Conservation (phyloP, 2,797 vertebrate genomes). For the Leptodactylus fallax region DNA sequence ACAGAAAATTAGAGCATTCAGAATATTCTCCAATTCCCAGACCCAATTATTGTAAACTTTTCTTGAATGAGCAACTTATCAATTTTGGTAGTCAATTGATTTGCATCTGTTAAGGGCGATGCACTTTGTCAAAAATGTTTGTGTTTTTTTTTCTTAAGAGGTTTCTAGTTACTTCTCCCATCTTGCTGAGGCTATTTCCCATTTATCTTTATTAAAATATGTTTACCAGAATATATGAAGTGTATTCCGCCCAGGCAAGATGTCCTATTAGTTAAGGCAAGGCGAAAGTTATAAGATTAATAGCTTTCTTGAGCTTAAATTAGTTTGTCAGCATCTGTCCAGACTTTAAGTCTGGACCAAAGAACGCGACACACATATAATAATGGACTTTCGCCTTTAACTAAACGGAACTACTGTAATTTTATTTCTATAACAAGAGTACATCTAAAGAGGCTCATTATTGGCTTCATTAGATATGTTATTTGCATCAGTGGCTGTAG, state of each 20-base stretch:
- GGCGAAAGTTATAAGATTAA: slow-evolving; percentile 81
- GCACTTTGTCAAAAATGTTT: slow-evolving; percentile 37
- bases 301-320: slow-evolving; percentile 80
- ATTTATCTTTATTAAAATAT: slow-evolving; percentile 82
- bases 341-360: slow-evolving; percentile 70
- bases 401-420: slow-evolving; percentile 82
- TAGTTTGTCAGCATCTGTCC: slow-evolving; percentile 81
- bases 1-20: not conserved
- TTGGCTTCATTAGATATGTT: slow-evolving; percentile 90
- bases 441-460: slow-evolving; percentile 90
- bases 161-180: slow-evolving; percentile 63
- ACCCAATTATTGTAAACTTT: slow-evolving; percentile 53
- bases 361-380: slow-evolving; percentile 72
- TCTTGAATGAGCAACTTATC: slow-evolving; percentile 22
- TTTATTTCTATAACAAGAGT: slow-evolving; percentile 84
- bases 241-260: slow-evolving; percentile 83
- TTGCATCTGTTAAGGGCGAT: slow-evolving; percentile 39
- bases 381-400: slow-evolving; percentile 81
- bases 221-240: slow-evolving; percentile 83
- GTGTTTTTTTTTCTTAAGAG: slow-evolving; percentile 45
- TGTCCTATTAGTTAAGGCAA: slow-evolving; percentile 83
- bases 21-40: slow-evolving; percentile 9
- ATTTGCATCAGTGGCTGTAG: slow-evolving; percentile 86
- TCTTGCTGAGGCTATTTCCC: slow-evolving; percentile 54
- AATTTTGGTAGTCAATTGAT: slow-evolving; percentile 38